These are phyloP conservation scores for Synodontis membranacea DNA, from an alignment of 2,113 vertebrate genomes.

Conservation along the genomic window DNA sequence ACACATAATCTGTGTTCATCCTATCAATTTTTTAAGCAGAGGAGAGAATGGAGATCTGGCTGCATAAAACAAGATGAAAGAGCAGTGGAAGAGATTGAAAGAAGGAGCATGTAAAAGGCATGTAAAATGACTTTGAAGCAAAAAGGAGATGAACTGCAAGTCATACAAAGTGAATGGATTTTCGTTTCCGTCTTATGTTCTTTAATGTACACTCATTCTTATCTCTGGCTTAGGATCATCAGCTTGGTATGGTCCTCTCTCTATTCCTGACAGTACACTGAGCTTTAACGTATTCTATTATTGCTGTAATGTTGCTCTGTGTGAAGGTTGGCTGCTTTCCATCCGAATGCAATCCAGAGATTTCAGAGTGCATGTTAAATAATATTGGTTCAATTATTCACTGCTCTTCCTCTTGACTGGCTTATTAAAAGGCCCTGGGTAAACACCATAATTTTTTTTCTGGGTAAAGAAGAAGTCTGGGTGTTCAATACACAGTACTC, in stretches of 20 bases:
- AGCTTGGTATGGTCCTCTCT: background rate
- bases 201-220: constrained; percentile 19
- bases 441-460: too few relatives aligned
- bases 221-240: constrained; percentile 28
- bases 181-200: constrained; percentile 25
- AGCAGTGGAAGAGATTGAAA: constrained; percentile 29
- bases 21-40: background rate
- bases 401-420: constrained; percentile 44
- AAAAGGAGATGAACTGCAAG: constrained; percentile 25
- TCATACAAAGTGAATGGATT: constrained; percentile 13
- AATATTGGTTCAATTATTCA: constrained; percentile 44
- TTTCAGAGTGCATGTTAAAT: constrained; percentile 50
- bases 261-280: background rate
- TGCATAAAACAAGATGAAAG: constrained; percentile 25
- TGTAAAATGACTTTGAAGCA: constrained; percentile 25
- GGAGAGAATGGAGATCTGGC: background rate
- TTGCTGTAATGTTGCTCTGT: constrained; percentile 15
- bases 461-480: constrained; percentile 26
- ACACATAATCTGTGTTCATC: background rate
- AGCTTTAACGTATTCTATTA: constrained; percentile 12
- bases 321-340: background rate
- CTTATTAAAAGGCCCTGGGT: constrained; percentile 41
- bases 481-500: background rate
- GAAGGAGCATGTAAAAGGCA: background rate
- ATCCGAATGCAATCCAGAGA: constrained; percentile 35